These are phyloP conservation scores for Papilio polyxenes DNA, from an alignment of 1,140 invertebrate species.

Conservation along the genomic window DNA sequence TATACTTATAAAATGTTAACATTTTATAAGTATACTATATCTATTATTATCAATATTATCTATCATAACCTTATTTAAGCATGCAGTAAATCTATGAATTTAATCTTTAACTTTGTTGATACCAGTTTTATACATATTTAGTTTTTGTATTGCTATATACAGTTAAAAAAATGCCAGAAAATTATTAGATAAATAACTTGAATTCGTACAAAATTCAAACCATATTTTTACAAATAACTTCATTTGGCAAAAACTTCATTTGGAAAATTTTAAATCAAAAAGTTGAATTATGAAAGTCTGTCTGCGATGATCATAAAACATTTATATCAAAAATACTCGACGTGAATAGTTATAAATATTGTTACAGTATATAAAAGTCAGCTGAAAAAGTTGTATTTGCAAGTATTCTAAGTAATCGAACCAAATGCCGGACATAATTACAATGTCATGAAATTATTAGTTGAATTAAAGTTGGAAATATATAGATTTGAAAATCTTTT, in stretches of 20 bases:
- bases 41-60: too few species aligned
- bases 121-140: too few species aligned
- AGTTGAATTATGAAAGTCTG: slow-evolving; percentile 28
- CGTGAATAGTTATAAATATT: slow-evolving; percentile 26
- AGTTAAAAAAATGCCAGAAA: neutral
- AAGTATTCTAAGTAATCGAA: neutral
- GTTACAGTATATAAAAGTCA: slow-evolving; percentile 19
- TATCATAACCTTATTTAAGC: too few species aligned
- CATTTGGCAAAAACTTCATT: slow-evolving; percentile 14
- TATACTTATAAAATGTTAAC: too few species aligned
- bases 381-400: neutral
- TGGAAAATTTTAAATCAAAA: slow-evolving; percentile 21
- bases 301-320: slow-evolving; percentile 28
- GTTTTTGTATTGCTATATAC: too few species aligned
- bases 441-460: too few species aligned
- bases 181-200: neutral
- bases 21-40: too few species aligned
- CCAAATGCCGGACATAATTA: neutral
- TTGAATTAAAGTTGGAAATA: too few species aligned
- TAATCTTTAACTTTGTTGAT: too few species aligned
- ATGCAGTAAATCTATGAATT: too few species aligned
- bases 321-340: slow-evolving; percentile 34
- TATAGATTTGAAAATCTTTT: too few species aligned
- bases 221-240: neutral
- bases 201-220: neutral